Percentiles rank a stretch among this genome's conserved stretches.
Evolutionary conservation across 2,797 vertebrate species (phyloP).

Genomic region (Chiroxiphia lanceolata): DNA sequence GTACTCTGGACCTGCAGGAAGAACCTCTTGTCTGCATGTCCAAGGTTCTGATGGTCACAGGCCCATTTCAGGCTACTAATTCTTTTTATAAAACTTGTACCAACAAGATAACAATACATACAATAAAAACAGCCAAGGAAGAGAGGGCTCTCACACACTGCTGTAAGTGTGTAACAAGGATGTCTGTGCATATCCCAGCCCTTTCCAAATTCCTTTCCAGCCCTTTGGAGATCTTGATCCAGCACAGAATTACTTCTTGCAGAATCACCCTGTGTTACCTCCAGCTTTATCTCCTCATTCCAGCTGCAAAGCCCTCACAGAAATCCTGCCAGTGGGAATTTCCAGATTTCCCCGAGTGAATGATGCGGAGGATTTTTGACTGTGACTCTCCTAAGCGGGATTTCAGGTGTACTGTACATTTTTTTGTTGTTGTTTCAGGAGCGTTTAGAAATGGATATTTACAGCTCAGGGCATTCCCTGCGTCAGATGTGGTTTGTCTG

Average conservation of each 20-base stretch:
- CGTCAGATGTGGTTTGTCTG: neutral
- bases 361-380: neutral
- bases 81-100: neutral
- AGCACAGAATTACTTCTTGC: neutral
- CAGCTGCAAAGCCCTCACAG: neutral
- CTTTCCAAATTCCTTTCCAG: neutral
- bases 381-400: neutral
- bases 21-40: too few relatives aligned
- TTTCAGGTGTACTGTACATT: neutral
- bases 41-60: neutral
- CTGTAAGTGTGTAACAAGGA: neutral
- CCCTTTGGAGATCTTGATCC: neutral
- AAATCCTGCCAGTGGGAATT: neutral
- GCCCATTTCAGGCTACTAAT: neutral
- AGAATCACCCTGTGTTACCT: neutral
- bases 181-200: rapidly evolving
- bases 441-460: neutral
- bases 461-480: neutral
- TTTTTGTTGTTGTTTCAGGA: neutral
- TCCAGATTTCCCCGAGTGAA: rapidly evolving
- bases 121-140: neutral
- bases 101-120: rapidly evolving
- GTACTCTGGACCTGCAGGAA: neutral
- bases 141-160: neutral
- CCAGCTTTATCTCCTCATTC: neutral